A percentile compares a stretch with the other conserved stretches of the same genome.
These are phyloP conservation scores for Dicerorhinus sumatrensis DNA, from an alignment of 2,113 vertebrate genomes.

Conservation along the genomic window DNA sequence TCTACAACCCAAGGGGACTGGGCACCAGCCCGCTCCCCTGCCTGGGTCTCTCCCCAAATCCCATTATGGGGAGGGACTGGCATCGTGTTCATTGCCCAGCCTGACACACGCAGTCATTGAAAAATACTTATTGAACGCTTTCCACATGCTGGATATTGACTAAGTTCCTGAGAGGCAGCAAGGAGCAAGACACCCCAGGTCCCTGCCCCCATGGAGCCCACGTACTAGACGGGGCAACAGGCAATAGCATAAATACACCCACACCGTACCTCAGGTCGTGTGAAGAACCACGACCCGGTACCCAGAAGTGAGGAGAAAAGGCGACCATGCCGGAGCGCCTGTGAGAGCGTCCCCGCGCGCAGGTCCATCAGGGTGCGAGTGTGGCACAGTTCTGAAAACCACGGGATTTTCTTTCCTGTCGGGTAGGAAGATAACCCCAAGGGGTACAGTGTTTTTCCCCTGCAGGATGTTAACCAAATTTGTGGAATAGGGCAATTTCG, in stretches of 20 bases:
- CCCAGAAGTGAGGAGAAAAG: not conserved
- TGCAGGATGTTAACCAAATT: not conserved
- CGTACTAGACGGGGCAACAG: not conserved
- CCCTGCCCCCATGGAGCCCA: not conserved
- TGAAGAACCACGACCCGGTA: not conserved
- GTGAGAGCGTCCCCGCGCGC: rapidly evolving
- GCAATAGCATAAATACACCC: not conserved
- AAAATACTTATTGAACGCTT: not conserved
- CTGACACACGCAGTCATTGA: not conserved
- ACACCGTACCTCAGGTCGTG: not conserved
- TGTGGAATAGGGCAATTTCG: not conserved
- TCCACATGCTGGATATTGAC: not conserved
- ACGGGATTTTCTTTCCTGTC: not conserved
- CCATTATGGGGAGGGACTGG: not conserved
- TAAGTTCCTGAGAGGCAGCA: not conserved
- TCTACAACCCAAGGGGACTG: too few relatives aligned
- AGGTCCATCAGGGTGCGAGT: too few relatives aligned
- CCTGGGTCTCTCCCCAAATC: not conserved
- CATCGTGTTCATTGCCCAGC: not conserved
- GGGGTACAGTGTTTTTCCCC: not conserved
- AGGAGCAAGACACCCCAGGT: not conserved
- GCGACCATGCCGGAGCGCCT: not conserved
- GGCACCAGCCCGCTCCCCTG: too few relatives aligned
- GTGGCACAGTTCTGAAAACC: not conserved
- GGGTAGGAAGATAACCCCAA: not conserved